Evolutionary conservation across 2,888 invertebrate genomes (phyloP).

Genomic region (Drosophila ezoana): DNA sequence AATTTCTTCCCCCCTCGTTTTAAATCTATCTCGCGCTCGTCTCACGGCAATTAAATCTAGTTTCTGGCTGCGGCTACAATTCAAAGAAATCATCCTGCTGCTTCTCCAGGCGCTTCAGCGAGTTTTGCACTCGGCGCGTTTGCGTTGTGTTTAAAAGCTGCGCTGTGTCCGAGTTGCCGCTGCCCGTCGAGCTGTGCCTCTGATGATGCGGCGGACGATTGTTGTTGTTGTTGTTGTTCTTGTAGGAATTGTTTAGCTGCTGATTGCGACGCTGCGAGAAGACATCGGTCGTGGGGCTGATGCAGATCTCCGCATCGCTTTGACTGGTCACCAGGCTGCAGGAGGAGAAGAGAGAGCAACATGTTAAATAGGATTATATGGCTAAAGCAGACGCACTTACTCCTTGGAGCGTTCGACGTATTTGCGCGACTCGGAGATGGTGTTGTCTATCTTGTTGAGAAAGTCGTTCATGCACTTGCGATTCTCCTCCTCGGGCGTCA

Average conservation of each 20-base stretch:
- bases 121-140: conserved; percentile 91
- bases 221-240: conserved; percentile 71
- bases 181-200: conserved; percentile 85
- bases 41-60: conserved; percentile 54
- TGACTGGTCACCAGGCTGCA: conserved; percentile 82
- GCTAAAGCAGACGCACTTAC: conserved; percentile 87
- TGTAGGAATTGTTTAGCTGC: conserved; percentile 82
- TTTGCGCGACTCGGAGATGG: conserved; percentile 93
- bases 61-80: conserved; percentile 89
- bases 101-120: conserved; percentile 92
- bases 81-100: conserved; percentile 96
- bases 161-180: conserved; percentile 85
- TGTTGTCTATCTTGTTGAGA: conserved; percentile 92
- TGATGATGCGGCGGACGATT: conserved; percentile 74
- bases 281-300: conserved; percentile 72
- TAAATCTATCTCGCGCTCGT: conserved; percentile 9
- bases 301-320: conserved; percentile 82
- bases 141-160: conserved; percentile 89
- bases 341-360: neutral
- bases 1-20: conserved; percentile 41
- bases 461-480: conserved; percentile 92
- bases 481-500: conserved; percentile 90
- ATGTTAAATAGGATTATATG: neutral
- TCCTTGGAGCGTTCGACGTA: conserved; percentile 93
- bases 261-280: conserved; percentile 77